Conservation (phyloP, 2,888 invertebrate species). For the Aphrophora alni region DNA sequence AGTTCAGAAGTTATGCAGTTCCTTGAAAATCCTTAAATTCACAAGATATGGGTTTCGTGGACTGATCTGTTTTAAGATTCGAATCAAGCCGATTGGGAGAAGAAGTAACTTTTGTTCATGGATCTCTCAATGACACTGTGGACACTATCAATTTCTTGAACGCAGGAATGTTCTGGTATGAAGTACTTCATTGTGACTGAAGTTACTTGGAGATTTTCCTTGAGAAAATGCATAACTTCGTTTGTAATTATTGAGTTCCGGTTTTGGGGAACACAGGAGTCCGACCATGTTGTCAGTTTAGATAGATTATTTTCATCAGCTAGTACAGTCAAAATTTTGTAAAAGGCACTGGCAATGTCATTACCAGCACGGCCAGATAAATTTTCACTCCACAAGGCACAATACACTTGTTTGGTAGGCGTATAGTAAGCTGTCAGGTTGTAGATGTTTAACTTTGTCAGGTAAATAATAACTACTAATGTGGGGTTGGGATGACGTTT, state of each 20-base stretch:
- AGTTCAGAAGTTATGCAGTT: slow-evolving; percentile 30
- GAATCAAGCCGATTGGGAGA: slow-evolving; percentile 24
- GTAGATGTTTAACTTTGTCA: slow-evolving; percentile 31
- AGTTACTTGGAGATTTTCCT: slow-evolving; percentile 10
- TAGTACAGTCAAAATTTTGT: slow-evolving; percentile 25
- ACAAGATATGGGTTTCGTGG: slow-evolving; percentile 25
- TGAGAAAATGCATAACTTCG: slow-evolving; percentile 26
- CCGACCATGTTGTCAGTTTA: slow-evolving; percentile 6
- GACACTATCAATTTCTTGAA: slow-evolving; percentile 26
- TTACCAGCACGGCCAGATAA: slow-evolving; percentile 26
- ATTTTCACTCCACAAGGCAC: slow-evolving; percentile 27
- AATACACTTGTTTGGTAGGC: slow-evolving; percentile 29
- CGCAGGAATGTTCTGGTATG: slow-evolving; percentile 30
- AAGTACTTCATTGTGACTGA: slow-evolving; percentile 24
- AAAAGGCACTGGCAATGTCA: slow-evolving; percentile 31
- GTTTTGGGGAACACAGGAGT: slow-evolving; percentile 29
- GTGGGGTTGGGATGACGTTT: too few relatives aligned
- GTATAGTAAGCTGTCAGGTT: slow-evolving; percentile 30
- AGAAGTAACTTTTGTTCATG: slow-evolving; percentile 29
- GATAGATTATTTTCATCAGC: slow-evolving; percentile 30
- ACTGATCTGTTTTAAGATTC: slow-evolving; percentile 23
- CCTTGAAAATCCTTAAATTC: slow-evolving; percentile 28
- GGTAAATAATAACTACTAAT: background rate
- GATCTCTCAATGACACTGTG: slow-evolving; percentile 13
- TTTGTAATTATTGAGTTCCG: slow-evolving; percentile 27